Percentiles rank a stretch among this genome's conserved stretches.
Conservation (phyloP, 1,140 invertebrate genomes). For the Dendroctonus ponderosae region DNA sequence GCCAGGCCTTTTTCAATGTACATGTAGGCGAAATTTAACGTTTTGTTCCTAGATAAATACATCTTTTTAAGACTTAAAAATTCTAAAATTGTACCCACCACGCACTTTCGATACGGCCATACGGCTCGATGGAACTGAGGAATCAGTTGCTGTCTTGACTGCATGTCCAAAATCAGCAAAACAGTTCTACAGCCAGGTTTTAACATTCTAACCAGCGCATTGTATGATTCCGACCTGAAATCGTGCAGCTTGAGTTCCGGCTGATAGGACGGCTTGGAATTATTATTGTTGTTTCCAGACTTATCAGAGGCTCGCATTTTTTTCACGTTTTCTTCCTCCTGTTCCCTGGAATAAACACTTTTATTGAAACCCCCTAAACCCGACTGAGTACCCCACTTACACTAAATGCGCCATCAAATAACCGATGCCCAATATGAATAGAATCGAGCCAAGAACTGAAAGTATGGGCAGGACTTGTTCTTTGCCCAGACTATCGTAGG, state of each 20-base stretch:
- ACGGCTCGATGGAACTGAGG: slow-evolving; percentile 90
- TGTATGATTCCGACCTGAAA: slow-evolving; percentile 91
- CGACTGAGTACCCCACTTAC: slow-evolving; percentile 53
- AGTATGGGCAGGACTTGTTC: slow-evolving; percentile 79
- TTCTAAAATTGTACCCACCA: background rate
- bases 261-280: slow-evolving; percentile 49
- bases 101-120: slow-evolving; percentile 92
- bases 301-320: slow-evolving; percentile 57
- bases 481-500: slow-evolving; percentile 72
- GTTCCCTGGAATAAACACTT: slow-evolving; percentile 55
- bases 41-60: slow-evolving; percentile 51
- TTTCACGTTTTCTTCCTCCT: slow-evolving; percentile 78
- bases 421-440: slow-evolving; percentile 76
- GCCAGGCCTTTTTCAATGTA: slow-evolving; percentile 85
- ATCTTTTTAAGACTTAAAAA: background rate
- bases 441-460: slow-evolving; percentile 78
- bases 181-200: slow-evolving; percentile 95
- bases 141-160: slow-evolving; percentile 81
- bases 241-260: slow-evolving; percentile 85
- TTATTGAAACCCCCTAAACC: background rate
- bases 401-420: slow-evolving; percentile 89
- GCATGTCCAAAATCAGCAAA: slow-evolving; percentile 83
- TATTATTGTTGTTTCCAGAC: slow-evolving; percentile 52
- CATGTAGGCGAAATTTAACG: slow-evolving; percentile 90
- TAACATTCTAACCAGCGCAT: slow-evolving; percentile 86